Percentiles rank a stretch among this genome's conserved stretches.
phyloP scores from a whole-genome alignment of 2,888 invertebrate species.

The Anagyrus pseudococci region DNA sequence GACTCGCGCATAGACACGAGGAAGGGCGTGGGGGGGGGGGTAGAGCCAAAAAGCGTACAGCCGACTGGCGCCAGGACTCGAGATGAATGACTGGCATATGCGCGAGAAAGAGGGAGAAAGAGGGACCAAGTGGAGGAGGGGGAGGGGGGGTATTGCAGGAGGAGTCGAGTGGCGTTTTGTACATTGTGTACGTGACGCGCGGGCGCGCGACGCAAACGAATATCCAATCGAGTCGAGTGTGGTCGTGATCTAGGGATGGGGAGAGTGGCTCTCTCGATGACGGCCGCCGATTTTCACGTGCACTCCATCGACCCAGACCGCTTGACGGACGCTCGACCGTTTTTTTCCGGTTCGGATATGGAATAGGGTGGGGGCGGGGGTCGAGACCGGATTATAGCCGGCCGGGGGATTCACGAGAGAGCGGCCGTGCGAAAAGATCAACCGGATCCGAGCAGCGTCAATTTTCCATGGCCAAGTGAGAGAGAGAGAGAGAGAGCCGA shows the following conservation, averaged over 20 bases:
- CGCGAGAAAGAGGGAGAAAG: background rate
- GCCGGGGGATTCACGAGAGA: background rate
- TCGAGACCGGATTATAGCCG: constrained; percentile 25
- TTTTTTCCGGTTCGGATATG: constrained; percentile 17
- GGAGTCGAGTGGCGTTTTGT: constrained; percentile 19
- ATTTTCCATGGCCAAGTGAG: too few species aligned
- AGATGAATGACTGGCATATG: background rate
- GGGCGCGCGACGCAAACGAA: constrained; percentile 28
- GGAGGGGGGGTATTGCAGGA: too few species aligned
- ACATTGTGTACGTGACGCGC: constrained; percentile 31
- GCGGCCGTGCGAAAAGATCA: constrained; percentile 28
- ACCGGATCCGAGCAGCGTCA: too few species aligned
- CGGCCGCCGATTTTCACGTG: constrained; percentile 4
- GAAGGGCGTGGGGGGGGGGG: background rate
- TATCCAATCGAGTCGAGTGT: constrained; percentile 37
- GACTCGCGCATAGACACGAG: background rate
- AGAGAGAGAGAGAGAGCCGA: too few species aligned
- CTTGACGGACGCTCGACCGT: too few species aligned
- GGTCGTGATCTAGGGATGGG: background rate
- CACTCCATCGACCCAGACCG: background rate
- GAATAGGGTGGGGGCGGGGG: background rate
- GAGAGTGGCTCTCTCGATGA: constrained; percentile 14
- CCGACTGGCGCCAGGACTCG: background rate
- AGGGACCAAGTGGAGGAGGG: background rate
- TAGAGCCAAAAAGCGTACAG: background rate